Conservation (phyloP, 2,113 vertebrate genomes). For the Alouatta palliata region DNA sequence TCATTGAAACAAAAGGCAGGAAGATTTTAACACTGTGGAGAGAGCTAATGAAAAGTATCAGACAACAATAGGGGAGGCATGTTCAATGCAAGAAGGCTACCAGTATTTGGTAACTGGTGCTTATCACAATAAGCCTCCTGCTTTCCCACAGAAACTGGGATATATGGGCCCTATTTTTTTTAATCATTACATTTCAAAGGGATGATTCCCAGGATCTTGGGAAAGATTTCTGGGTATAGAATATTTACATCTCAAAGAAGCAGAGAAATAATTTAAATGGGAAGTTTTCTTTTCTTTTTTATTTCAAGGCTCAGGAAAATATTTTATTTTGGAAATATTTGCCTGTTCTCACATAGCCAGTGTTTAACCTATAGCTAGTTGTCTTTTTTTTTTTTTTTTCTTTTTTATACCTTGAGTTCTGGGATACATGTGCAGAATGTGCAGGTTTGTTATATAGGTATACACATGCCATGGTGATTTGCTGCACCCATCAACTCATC, state of each 20-base stretch:
- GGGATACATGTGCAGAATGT: too few relatives aligned
- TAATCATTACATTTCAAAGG: neutral
- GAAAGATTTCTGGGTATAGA: neutral
- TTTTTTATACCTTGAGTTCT: too few relatives aligned
- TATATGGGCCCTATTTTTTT: neutral
- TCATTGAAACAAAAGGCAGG: neutral
- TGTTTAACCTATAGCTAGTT: neutral
- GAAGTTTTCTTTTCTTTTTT: neutral
- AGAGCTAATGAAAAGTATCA: neutral
- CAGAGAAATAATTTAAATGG: neutral
- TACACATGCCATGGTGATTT: too few relatives aligned
- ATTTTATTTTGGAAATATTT: constrained; percentile 15
- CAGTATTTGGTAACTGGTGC: neutral
- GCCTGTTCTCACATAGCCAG: constrained; percentile 8
- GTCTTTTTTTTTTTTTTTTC: neutral
- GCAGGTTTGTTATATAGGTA: too few relatives aligned
- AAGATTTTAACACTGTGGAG: neutral
- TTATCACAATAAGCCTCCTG: neutral
- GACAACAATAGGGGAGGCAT: neutral
- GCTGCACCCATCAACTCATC: too few relatives aligned
- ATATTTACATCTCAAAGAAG: neutral
- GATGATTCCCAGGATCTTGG: neutral
- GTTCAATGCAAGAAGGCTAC: too few relatives aligned
- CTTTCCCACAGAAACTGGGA: neutral
- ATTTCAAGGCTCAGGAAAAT: neutral